These are phyloP conservation scores for Aquatica leii DNA, from an alignment of 2,888 invertebrate species.

Conservation along the genomic window DNA sequence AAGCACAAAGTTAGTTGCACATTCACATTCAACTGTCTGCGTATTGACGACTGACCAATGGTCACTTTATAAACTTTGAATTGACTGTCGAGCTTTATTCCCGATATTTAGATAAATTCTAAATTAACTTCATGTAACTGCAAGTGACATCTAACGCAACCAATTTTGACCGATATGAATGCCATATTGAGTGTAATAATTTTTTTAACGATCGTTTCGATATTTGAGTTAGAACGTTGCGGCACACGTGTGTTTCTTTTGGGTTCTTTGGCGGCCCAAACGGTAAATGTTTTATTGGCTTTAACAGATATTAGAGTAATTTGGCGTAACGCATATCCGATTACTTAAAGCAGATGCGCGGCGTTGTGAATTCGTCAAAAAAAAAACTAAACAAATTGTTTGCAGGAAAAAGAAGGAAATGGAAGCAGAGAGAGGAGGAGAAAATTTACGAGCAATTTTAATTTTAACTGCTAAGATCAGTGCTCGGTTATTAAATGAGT, in stretches of 20 bases:
- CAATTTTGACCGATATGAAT: conserved; percentile 5
- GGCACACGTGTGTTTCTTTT: conserved; percentile 36
- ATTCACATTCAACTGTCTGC: conserved; percentile 56
- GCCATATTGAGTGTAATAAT: neutral
- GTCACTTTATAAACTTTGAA: conserved; percentile 59
- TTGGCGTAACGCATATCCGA: conserved; percentile 22
- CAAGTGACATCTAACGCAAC: conserved; percentile 32
- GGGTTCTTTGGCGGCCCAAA: conserved; percentile 17
- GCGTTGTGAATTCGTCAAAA: neutral
- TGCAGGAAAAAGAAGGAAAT: neutral
- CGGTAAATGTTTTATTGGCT: conserved; percentile 17
- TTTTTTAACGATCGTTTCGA: neutral
- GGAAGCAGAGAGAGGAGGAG: neutral
- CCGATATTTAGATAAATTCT: conserved; percentile 38
- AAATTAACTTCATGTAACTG: conserved; percentile 41
- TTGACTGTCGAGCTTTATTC: conserved; percentile 56
- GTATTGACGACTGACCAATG: conserved; percentile 54
- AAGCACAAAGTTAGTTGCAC: conserved; percentile 54
- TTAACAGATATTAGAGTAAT: conserved; percentile 23
- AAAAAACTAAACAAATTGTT: neutral
- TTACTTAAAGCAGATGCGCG: conserved; percentile 8
- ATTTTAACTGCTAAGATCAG: conserved; percentile 35
- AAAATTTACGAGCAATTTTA: conserved; percentile 33
- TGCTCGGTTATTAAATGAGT: conserved; percentile 40
- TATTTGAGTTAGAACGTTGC: too few relatives aligned